Evolutionary conservation across 2,797 vertebrate genomes (phyloP).

Genomic region (Bovichtus diacanthus): DNA sequence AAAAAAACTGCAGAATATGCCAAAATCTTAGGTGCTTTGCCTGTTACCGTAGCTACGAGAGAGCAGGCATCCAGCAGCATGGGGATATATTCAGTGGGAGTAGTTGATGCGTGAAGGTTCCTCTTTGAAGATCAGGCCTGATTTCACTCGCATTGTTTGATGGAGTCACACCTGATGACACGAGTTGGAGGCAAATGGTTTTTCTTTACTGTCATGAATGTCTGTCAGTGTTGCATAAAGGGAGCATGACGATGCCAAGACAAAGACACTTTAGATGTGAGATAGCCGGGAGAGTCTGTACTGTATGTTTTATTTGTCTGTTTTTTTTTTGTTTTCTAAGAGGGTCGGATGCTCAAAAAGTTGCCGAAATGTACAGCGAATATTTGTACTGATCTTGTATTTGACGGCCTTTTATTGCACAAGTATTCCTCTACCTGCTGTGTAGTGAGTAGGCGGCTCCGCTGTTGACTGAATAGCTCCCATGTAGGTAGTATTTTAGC

Average conservation of each 20-base stretch:
- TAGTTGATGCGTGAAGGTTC: background rate
- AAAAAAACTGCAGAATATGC: constrained; percentile 72
- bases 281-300: constrained; percentile 53
- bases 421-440: constrained; percentile 66
- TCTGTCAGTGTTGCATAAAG: constrained; percentile 58
- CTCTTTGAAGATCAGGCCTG: background rate
- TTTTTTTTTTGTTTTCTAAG: constrained; percentile 3
- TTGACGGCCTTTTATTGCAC: constrained; percentile 77
- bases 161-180: constrained; percentile 26
- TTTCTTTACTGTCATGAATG: constrained; percentile 38
- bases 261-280: constrained; percentile 66
- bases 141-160: background rate
- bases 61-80: constrained; percentile 31
- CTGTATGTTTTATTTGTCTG: constrained; percentile 30
- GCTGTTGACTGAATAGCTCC: constrained; percentile 53
- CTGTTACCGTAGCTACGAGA: constrained; percentile 54
- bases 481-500: constrained; percentile 65
- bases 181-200: constrained; percentile 24
- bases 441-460: constrained; percentile 65
- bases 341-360: constrained; percentile 40
- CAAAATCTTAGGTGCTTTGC: constrained; percentile 80
- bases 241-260: constrained; percentile 66
- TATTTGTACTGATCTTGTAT: constrained; percentile 67
- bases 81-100: background rate
- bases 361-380: constrained; percentile 74